These are phyloP conservation scores for Heliconius ismenius DNA, from an alignment of 2,888 invertebrate genomes.

Conservation along the genomic window DNA sequence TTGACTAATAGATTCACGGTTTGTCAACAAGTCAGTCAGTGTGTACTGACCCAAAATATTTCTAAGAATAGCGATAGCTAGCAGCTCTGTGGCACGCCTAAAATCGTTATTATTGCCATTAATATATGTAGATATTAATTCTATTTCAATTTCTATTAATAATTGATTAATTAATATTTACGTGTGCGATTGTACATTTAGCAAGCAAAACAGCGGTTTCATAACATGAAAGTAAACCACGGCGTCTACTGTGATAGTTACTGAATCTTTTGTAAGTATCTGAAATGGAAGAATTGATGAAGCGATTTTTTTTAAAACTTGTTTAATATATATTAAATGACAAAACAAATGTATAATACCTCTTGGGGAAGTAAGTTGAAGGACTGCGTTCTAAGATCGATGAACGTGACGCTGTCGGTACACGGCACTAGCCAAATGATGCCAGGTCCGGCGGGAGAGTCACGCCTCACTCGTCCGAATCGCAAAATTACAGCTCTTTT, in stretches of 20 bases:
- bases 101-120: slow-evolving; percentile 39
- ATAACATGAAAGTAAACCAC: slow-evolving; percentile 88
- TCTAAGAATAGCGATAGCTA: slow-evolving; percentile 73
- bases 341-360: slow-evolving; percentile 68
- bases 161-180: slow-evolving; percentile 43
- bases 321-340: neutral
- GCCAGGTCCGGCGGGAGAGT: slow-evolving; percentile 84
- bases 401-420: slow-evolving; percentile 91
- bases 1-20: slow-evolving; percentile 82
- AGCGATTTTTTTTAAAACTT: slow-evolving; percentile 47
- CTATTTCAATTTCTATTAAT: neutral
- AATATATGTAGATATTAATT: neutral
- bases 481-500: slow-evolving; percentile 80
- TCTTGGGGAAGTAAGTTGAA: slow-evolving; percentile 97
- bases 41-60: slow-evolving; percentile 85
- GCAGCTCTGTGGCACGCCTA: slow-evolving; percentile 65
- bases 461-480: slow-evolving; percentile 74
- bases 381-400: slow-evolving; percentile 93
- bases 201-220: slow-evolving; percentile 85
- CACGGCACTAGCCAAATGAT: slow-evolving; percentile 95
- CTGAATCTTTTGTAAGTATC: slow-evolving; percentile 88
- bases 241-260: slow-evolving; percentile 95
- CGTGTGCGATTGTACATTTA: slow-evolving; percentile 63
- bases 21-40: slow-evolving; percentile 83
- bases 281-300: slow-evolving; percentile 77